Conservation (phyloP, 2,888 invertebrate species). For the Spilarctia lutea region DNA sequence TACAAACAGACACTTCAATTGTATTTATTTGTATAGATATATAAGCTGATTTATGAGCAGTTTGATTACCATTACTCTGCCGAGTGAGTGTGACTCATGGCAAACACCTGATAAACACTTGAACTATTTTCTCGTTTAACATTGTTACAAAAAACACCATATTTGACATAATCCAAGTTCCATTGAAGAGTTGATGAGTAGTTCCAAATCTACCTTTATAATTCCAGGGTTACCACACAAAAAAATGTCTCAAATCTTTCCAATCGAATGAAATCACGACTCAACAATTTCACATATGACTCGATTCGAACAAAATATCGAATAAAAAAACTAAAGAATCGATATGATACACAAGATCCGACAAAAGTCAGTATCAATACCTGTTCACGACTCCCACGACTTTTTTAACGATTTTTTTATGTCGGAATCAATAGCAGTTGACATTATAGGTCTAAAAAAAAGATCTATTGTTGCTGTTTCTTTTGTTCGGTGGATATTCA, state of each 20-base stretch:
- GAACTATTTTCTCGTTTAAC: background rate
- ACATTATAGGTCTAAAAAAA: constrained; percentile 51
- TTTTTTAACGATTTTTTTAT: constrained; percentile 45
- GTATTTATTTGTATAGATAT: too few species aligned
- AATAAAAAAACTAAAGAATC: constrained; percentile 48
- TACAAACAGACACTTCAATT: too few species aligned
- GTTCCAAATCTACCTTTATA: background rate
- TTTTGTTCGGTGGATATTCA: constrained; percentile 63
- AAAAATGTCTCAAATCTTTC: constrained; percentile 7
- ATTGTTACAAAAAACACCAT: background rate
- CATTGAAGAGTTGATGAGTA: background rate
- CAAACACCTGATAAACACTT: background rate
- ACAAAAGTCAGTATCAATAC: constrained; percentile 62
- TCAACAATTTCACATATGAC: constrained; percentile 48
- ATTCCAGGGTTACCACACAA: background rate
- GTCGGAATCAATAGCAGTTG: constrained; percentile 51
- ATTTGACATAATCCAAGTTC: background rate
- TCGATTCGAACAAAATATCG: constrained; percentile 41
- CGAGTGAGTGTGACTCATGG: too few species aligned
- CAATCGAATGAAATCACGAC: constrained; percentile 24
- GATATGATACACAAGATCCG: constrained; percentile 47
- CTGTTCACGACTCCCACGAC: constrained; percentile 67
- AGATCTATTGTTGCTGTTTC: constrained; percentile 52
- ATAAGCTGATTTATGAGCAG: too few species aligned
- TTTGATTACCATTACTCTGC: too few species aligned